Base-by-base conservation (phyloP, 2,113 vertebrate species). In the Genyomyrus donnyi region DNA sequence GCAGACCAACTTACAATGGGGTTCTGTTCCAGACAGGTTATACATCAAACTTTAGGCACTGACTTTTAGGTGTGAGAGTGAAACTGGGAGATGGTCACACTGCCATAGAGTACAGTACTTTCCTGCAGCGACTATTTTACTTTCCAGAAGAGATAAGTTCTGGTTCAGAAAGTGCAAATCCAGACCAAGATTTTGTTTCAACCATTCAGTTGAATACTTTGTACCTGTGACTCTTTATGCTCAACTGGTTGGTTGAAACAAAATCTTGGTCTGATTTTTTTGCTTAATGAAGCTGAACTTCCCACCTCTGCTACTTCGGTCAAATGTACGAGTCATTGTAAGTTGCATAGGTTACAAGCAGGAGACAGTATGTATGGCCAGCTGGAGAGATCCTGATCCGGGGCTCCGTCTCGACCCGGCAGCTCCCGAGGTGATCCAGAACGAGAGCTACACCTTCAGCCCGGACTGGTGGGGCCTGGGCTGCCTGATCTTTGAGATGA, bases 391-490 rank as follows among this genome's bases (percentile, higher is more conserved):
- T 50, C 27, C 24, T 70, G 24, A 74, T n/a, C 9, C 9, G 11
- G 46, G 9, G 35, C 7, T 87, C 46, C 35, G 8, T 17, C 77
- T 62, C 6, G 1, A 3, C 49, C 50, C 58, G 39, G n/a, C 91
- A 98, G 98, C 98, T 94, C 98, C 98, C 0, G 98, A 98, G 94
- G 97, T 99, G 83, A 96, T 98, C 95, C 97, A 96, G 94, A 98
- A 97, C 0, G 97, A 98, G 89, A 96, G 96, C 91, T 98, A 98
- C 62, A 95, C 95, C 0, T 96, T 98, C 94, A 97, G 97, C 91
- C 98, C 98, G 0, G 98, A 98, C 93, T 98, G 98, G 98, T 99
- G 98, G 98, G 98, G 97, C 10, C 96, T 98, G 50, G 98, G 98
- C 90, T 99, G 98, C 93, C 93, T 99, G 93, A 94, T 98, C 88